Evolutionary conservation across 1,140 invertebrate genomes (phyloP).

Genomic region (Dreissena polymorpha): DNA sequence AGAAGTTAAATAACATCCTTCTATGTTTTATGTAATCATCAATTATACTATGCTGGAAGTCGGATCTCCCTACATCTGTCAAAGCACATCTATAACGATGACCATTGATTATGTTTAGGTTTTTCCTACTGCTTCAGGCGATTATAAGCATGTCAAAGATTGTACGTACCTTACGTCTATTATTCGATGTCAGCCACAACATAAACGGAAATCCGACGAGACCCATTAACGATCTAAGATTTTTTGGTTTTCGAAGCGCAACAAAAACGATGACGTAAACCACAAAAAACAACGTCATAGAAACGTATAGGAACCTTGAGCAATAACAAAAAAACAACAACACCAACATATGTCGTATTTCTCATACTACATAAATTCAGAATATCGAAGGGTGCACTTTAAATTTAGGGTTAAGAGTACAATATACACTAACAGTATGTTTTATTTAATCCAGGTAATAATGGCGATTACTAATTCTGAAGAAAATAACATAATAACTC

Average conservation of each 20-base stretch:
- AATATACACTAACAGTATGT: background rate
- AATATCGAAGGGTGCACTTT: background rate
- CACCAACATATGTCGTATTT: background rate
- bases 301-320: constrained; percentile 20
- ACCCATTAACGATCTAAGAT: constrained; percentile 12
- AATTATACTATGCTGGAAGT: too few species aligned
- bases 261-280: constrained; percentile 22
- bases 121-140: too few species aligned
- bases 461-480: background rate
- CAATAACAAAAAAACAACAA: background rate
- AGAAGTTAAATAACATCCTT: too few species aligned
- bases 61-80: too few species aligned
- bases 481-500: background rate
- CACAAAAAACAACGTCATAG: constrained; percentile 21
- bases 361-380: background rate
- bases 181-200: constrained; percentile 22
- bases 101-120: too few species aligned
- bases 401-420: background rate
- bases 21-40: too few species aligned
- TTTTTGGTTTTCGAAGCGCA: constrained; percentile 24
- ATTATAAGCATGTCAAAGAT: background rate
- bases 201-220: constrained; percentile 23
- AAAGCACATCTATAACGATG: background rate
- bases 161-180: constrained; percentile 28
- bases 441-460: background rate